A percentile compares a stretch with the other conserved stretches of the same genome.
phyloP scores from a whole-genome alignment of 2,888 invertebrate genomes.

The Chloromyia formosa region DNA sequence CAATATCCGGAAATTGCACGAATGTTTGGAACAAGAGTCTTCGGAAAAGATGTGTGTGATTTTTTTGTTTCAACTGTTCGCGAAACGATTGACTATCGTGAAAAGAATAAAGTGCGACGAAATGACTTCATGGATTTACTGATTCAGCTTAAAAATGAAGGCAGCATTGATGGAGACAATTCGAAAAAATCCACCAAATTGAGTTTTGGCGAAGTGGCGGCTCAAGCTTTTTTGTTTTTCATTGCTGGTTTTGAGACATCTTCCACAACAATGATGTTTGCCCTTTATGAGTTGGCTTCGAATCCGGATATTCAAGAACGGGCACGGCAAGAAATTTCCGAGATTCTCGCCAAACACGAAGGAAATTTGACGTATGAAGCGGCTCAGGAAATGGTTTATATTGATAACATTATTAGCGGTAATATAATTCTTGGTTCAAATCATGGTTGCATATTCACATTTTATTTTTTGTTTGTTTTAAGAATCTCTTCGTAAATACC shows the following conservation, averaged over 20 bases:
- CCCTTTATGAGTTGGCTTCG: slow-evolving; percentile 55
- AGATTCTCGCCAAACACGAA: slow-evolving; percentile 51
- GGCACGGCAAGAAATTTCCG: slow-evolving; percentile 54
- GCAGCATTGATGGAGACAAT: background rate
- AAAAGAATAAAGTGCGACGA: slow-evolving; percentile 58
- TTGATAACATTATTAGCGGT: slow-evolving; percentile 58
- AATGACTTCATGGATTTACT: slow-evolving; percentile 67
- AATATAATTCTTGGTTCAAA: slow-evolving; percentile 26
- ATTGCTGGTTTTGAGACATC: slow-evolving; percentile 58
- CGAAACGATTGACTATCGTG: slow-evolving; percentile 61
- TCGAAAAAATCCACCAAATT: background rate
- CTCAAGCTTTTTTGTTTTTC: slow-evolving; percentile 24
- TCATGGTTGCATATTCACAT: background rate
- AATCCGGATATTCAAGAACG: slow-evolving; percentile 56
- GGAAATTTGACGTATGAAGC: slow-evolving; percentile 55
- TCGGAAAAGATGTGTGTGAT: slow-evolving; percentile 54
- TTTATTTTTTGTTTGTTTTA: background rate
- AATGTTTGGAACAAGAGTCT: slow-evolving; percentile 49
- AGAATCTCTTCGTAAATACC: slow-evolving; percentile 19
- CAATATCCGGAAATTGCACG: slow-evolving; percentile 1
- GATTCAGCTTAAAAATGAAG: slow-evolving; percentile 61
- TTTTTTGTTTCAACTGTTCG: slow-evolving; percentile 58
- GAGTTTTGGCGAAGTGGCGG: slow-evolving; percentile 3
- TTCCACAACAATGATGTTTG: slow-evolving; percentile 56
- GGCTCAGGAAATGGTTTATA: slow-evolving; percentile 56